Conservation (phyloP, 2,888 invertebrate genomes). For the Imbricaverruca yamaguchii region DNA sequence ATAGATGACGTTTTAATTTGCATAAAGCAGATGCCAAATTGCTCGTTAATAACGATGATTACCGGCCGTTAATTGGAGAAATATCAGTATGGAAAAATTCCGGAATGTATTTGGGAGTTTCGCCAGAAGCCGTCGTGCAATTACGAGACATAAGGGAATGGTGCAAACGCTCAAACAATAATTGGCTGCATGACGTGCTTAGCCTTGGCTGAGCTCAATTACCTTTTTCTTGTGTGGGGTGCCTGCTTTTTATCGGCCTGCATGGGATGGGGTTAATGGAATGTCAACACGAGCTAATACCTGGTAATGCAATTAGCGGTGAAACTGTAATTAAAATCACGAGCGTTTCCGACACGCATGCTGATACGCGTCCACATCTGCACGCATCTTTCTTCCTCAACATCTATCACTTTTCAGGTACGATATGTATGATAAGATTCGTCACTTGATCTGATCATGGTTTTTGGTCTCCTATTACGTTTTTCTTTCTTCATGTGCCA, state of each 20-base stretch:
- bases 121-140: background rate
- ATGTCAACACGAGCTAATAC: background rate
- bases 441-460: too few species aligned
- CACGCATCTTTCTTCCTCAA: background rate
- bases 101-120: too few species aligned
- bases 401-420: background rate
- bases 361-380: too few species aligned
- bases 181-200: background rate
- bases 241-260: background rate
- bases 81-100: background rate
- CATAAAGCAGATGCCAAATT: background rate
- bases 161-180: background rate
- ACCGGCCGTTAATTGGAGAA: background rate
- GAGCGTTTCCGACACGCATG: background rate
- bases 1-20: background rate
- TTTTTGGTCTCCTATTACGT: background rate
- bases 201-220: background rate
- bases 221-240: background rate
- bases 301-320: background rate
- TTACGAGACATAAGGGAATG: background rate
- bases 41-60: background rate
- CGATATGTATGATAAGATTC: too few species aligned
- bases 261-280: background rate
- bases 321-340: background rate
- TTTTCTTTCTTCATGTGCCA: background rate